Percentiles rank a stretch among this genome's conserved stretches.
phyloP scores from a whole-genome alignment of 1,140 invertebrate genomes.

The Phocides pigmalion region DNA sequence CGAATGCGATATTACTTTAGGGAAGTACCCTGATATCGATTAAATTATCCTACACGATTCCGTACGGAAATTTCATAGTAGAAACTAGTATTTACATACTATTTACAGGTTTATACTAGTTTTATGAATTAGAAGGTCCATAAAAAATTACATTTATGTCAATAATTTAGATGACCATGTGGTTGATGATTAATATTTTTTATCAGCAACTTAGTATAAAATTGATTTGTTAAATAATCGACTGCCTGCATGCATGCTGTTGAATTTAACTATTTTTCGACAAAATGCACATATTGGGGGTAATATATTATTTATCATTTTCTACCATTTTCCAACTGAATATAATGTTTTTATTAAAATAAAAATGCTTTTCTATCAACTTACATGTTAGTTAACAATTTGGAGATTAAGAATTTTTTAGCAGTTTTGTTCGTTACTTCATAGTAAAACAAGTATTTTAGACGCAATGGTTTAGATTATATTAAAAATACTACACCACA shows the following conservation, averaged over 20 bases:
- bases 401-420: no score
- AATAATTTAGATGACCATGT: constrained; percentile 11
- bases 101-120: constrained; percentile 54
- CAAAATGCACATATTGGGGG: no score
- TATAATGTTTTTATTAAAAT: not conserved
- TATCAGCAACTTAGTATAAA: no score
- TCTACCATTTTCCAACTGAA: no score
- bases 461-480: not conserved
- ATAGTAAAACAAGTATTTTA: not conserved
- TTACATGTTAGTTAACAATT: no score
- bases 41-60: constrained; percentile 36
- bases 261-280: no score
- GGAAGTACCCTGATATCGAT: constrained; percentile 80
- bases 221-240: no score
- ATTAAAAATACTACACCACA: not conserved
- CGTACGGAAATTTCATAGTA: constrained; percentile 49
- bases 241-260: no score
- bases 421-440: not conserved
- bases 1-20: constrained; percentile 42
- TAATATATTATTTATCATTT: no score
- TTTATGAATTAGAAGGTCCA: constrained; percentile 28
- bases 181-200: not conserved
- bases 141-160: constrained; percentile 23
- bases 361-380: no score
- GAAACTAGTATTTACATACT: constrained; percentile 70